These are phyloP conservation scores for Rhinella marina DNA, from an alignment of 2,797 vertebrate species.

Conservation along the genomic window DNA sequence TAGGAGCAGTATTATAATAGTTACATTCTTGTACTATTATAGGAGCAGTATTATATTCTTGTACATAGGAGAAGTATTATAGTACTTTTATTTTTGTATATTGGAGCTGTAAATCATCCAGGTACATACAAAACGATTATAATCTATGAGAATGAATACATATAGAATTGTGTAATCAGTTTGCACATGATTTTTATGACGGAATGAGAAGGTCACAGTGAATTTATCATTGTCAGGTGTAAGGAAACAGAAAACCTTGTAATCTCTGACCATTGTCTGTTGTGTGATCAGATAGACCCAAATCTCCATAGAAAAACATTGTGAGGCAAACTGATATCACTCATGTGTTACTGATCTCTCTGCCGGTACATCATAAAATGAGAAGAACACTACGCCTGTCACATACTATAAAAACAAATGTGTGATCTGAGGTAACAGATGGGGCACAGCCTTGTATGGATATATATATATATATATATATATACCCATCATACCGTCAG, in stretches of 20 bases:
- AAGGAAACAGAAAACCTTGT: not conserved
- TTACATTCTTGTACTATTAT: not conserved
- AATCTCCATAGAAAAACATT: conserved; percentile 23
- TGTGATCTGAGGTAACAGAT: conserved; percentile 22
- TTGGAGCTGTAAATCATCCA: not conserved
- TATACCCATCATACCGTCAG: not conserved
- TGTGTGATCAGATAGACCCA: conserved; percentile 1
- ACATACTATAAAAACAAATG: conserved; percentile 17
- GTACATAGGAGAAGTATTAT: not conserved
- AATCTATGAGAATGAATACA: not conserved
- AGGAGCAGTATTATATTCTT: conserved; percentile 2
- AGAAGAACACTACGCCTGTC: not conserved
- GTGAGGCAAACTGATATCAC: conserved; percentile 24
- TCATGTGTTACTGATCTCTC: conserved; percentile 19
- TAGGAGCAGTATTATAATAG: conserved; percentile 1
- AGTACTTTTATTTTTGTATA: not conserved
- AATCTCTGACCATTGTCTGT: not conserved
- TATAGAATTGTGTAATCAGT: not conserved
- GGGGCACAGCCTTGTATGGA: not conserved
- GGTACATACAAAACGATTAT: not conserved
- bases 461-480: not conserved
- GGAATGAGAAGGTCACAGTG: not conserved
- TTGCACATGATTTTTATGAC: not conserved
- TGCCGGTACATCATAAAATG: not conserved
- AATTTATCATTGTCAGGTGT: conserved; percentile 9